phyloP scores from a whole-genome alignment of 2,113 vertebrate genomes.

The Alaudala cheleensis region DNA sequence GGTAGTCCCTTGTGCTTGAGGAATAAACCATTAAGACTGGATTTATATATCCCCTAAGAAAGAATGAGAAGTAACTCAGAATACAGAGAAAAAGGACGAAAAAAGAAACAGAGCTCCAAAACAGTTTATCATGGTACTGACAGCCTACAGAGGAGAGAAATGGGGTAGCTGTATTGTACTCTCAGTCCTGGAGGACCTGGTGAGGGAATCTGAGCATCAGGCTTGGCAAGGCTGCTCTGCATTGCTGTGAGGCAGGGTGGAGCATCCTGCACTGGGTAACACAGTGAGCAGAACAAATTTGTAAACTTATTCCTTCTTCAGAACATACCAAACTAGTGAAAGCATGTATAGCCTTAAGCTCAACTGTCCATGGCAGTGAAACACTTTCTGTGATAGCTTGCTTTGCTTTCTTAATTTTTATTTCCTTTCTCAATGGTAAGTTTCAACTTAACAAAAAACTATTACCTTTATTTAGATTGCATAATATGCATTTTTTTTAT shows the following conservation, averaged over 20 bases:
- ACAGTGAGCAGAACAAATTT: not conserved
- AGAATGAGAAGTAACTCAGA: not conserved
- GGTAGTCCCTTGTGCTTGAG: not conserved
- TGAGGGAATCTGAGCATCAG: not conserved
- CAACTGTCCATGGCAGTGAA: not conserved
- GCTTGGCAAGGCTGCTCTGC: not conserved
- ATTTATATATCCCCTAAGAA: not conserved
- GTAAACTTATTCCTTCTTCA: not conserved
- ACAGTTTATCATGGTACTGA: not conserved
- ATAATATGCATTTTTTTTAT: not conserved
- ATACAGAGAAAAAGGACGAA: not conserved
- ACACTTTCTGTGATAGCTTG: not conserved
- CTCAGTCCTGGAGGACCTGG: not conserved
- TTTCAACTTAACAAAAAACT: not conserved
- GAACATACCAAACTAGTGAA: conserved; percentile 57
- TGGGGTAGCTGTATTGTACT: not conserved
- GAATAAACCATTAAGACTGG: not conserved
- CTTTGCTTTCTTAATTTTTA: not conserved
- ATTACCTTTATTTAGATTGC: not conserved
- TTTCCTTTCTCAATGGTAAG: not conserved
- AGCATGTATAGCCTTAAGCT: conserved; percentile 9
- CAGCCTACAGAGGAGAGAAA: not conserved
- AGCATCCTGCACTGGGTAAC: not conserved
- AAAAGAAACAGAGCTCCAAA: not conserved
- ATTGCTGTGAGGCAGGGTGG: not conserved